phyloP scores from a whole-genome alignment of 2,888 invertebrate species.

The Cybosia mesomella region DNA sequence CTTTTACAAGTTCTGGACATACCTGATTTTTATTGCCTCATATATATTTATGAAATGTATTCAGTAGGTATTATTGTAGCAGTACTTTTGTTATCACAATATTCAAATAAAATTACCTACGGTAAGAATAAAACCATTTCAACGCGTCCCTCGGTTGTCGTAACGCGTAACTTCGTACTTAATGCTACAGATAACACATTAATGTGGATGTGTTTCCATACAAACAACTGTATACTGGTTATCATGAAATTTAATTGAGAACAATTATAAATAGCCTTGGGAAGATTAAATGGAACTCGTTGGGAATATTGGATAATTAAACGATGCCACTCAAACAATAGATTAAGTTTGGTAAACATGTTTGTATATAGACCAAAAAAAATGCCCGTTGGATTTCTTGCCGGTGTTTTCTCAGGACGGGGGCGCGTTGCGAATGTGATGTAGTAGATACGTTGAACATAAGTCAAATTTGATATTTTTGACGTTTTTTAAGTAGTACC shows the following conservation, averaged over 20 bases:
- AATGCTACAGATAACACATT: background rate
- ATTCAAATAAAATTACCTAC: background rate
- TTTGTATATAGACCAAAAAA: no score
- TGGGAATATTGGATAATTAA: background rate
- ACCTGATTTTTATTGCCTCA: background rate
- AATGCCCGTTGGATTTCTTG: no score
- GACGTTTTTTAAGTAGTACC: no score
- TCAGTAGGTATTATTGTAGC: background rate
- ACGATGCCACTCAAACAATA: no score
- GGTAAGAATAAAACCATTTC: background rate
- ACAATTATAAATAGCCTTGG: background rate
- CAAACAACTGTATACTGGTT: background rate
- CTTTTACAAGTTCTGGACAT: background rate
- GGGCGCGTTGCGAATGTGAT: no score
- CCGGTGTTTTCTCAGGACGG: no score
- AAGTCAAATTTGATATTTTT: no score
- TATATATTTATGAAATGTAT: background rate
- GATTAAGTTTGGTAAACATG: no score
- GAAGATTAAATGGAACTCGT: background rate
- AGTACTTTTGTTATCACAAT: background rate
- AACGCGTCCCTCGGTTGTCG: background rate
- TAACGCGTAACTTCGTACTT: background rate
- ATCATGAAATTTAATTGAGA: background rate
- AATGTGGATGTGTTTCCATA: background rate
- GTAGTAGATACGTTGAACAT: no score